Base-by-base conservation (phyloP, 2,113 vertebrate genomes). In the Ageneiosus marmoratus region DNA sequence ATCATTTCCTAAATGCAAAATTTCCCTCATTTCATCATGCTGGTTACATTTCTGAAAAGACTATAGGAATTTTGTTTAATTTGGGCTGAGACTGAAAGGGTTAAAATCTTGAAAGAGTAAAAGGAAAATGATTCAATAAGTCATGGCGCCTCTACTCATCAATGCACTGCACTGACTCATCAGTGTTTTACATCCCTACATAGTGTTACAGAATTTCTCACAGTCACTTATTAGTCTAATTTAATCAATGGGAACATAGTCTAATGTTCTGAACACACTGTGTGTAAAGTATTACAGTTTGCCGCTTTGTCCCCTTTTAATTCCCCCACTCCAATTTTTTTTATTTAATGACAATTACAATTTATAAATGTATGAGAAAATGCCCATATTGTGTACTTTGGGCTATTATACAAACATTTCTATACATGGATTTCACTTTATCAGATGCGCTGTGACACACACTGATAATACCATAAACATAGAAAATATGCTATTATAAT, bases 141-240 rank as follows among this genome's bases (percentile, higher is more conserved):
- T 48, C 15, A 5, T 75, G 73, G 73, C 50, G 73, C 73, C 73
- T 75, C 50, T 73, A 24, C 70, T 74, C 72, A 51, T 74, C 46
- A 20, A 51, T 51, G 48, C 16, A 18, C 73, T 24, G 10, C 29
- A 12, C 46, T 76, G 73, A 55, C 50, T 76, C 50, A 55, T 76
- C n/a, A 4, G 32, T 51, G 72, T 32, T 74, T 29, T 50, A 74
- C 65, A 44, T 69, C 41, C 37, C 8, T 24, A 37, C 34, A 41
- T 4, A 65, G 62, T 6, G 62, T 13, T 44, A 70, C 15, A 37
- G 73, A 20, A 24, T 24, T 55, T 24, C 29, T 75, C 48, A 75
- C 67, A 50, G 46, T 18, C 46, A 8, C 46, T 50, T 29, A 10
- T 1, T 32, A 75, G 48, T 13, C 16, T 4, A 29, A 76, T 34